Percentiles rank a stretch among this genome's conserved stretches.
Conservation (phyloP, 2,888 invertebrate genomes). For the Brachyopa scutellaris region DNA sequence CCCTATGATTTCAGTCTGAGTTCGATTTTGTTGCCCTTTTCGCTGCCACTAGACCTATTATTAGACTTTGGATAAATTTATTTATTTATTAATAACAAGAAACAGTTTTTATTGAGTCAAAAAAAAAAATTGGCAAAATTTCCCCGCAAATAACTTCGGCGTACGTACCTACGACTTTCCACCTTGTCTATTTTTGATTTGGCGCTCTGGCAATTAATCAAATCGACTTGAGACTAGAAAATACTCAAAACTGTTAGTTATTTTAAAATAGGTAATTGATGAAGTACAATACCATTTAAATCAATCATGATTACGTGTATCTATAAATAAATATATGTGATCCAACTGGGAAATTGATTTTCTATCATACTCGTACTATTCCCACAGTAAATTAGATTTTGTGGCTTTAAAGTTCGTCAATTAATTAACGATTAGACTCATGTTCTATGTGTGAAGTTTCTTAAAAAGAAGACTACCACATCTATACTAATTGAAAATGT, state of each 20-base stretch:
- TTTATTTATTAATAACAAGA: constrained; percentile 13
- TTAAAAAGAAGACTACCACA: too few relatives aligned
- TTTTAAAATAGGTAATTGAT: constrained; percentile 10
- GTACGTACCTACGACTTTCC: constrained; percentile 14
- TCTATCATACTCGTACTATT: background rate
- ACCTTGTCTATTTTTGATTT: constrained; percentile 45
- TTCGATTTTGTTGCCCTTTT: constrained; percentile 49
- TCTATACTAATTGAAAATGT: too few relatives aligned
- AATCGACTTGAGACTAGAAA: constrained; percentile 14
- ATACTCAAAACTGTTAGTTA: background rate
- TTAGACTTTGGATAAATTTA: constrained; percentile 52
- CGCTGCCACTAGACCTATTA: constrained; percentile 11
- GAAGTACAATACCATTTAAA: background rate
- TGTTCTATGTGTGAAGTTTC: too few relatives aligned
- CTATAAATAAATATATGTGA: too few relatives aligned
- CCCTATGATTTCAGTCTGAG: background rate
- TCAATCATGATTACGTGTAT: constrained; percentile 41
- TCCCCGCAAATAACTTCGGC: background rate
- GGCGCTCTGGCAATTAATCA: constrained; percentile 64
- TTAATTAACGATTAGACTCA: too few relatives aligned
- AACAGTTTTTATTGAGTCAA: background rate
- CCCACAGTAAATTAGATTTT: background rate
- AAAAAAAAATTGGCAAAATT: constrained; percentile 38
- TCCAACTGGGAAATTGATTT: too few relatives aligned
- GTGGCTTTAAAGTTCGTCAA: background rate